These are phyloP conservation scores for Platysternon megacephalum DNA, from an alignment of 2,113 vertebrate genomes.

Conservation along the genomic window DNA sequence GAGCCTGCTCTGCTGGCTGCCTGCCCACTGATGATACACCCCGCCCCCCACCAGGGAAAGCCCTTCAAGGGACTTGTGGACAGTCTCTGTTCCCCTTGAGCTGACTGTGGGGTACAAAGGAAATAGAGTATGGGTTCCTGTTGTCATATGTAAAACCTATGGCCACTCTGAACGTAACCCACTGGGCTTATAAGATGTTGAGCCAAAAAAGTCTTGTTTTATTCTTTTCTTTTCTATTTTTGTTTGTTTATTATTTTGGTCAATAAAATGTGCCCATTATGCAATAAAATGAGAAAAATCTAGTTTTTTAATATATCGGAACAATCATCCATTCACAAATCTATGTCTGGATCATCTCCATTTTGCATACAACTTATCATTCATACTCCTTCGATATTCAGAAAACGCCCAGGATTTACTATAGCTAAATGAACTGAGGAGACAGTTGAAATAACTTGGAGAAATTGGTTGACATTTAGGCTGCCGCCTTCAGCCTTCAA, in stretches of 20 bases:
- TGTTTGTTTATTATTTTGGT: background rate
- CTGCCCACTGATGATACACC: rapidly evolving
- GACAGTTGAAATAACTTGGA: background rate
- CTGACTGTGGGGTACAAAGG: background rate
- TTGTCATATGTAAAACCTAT: background rate
- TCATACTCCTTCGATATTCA: background rate
- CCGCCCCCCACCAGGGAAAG: background rate
- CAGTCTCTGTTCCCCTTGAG: background rate
- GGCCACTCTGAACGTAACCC: background rate
- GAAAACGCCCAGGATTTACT: background rate
- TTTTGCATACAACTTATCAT: rapidly evolving
- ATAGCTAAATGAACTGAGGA: background rate
- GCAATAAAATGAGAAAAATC: rapidly evolving
- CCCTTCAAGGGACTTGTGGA: background rate
- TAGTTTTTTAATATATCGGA: background rate
- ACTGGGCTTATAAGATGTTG: rapidly evolving
- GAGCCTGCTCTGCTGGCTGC: background rate
- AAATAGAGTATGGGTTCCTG: background rate
- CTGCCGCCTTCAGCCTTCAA: slow-evolving; percentile 46
- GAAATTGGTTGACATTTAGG: slow-evolving; percentile 54
- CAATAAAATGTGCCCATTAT: background rate
- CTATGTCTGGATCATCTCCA: background rate
- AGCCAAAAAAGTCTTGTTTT: background rate
- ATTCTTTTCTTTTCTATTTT: background rate
- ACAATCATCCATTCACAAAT: background rate